phyloP scores from a whole-genome alignment of 2,888 invertebrate genomes.

The Holacanthella duospinosa region DNA sequence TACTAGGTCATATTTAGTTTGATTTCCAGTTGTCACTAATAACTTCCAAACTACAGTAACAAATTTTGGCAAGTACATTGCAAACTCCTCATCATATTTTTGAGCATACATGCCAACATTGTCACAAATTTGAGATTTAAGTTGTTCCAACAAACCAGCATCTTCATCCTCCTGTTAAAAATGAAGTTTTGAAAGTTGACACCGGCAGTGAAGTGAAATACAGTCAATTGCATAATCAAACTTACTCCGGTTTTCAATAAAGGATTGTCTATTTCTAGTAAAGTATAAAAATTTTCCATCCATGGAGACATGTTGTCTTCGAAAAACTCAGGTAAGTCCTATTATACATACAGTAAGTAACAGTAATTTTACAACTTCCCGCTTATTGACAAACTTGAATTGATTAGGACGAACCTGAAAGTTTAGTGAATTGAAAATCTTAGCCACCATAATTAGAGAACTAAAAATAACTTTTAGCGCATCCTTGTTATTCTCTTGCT shows the following conservation, averaged over 20 bases:
- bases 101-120: constrained; percentile 89
- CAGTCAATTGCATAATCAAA: constrained; percentile 4
- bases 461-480: constrained; percentile 78
- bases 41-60: constrained; percentile 92
- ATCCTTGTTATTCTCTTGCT: constrained; percentile 65
- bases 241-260: constrained; percentile 52
- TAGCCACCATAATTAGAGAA: constrained; percentile 70
- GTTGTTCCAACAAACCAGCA: constrained; percentile 76
- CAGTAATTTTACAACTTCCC: background rate
- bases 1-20: constrained; percentile 84
- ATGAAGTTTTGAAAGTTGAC: no score
- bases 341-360: constrained; percentile 17
- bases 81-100: constrained; percentile 96
- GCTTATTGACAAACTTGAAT: no score
- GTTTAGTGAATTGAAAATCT: constrained; percentile 94
- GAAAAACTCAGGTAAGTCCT: constrained; percentile 95
- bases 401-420: no score
- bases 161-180: constrained; percentile 62
- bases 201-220: no score
- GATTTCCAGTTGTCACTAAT: constrained; percentile 68
- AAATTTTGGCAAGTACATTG: constrained; percentile 74
- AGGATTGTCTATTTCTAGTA: constrained; percentile 68
- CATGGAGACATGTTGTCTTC: constrained; percentile 93
- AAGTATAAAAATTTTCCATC: constrained; percentile 81
- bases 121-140: constrained; percentile 92